Base-by-base conservation (phyloP, 2,113 vertebrate genomes). In the Scortum barcoo region DNA sequence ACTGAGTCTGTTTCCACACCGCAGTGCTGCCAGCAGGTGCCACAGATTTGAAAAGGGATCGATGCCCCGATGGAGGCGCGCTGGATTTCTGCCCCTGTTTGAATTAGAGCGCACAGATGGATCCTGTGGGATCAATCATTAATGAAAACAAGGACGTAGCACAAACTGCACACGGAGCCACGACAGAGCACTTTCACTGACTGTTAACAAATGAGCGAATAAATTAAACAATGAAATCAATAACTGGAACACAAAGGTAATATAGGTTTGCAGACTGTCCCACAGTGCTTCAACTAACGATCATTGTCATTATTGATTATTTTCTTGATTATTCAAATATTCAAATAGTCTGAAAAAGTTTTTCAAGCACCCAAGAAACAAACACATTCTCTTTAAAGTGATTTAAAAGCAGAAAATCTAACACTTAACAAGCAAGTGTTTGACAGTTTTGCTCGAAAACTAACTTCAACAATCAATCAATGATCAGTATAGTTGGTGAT, bases 141-240 rank as follows among this genome's bases (percentile, higher is more conserved):
- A 58, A 73, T 74, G 30, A 60, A 67, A 38, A 38, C 69, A 73
- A 50, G 70, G 61, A 68, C 40, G 13, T 17, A 33, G 38, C 12
- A 14, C 28, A 33, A 2, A n/a, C 20, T 22, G 50, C 3, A 5
- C 24, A 17, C 28, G 42, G 9, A 48, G 42, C 9, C 17, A 11
- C 30, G 2, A 5, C 4, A 2, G 12, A 51, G 20, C 50, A 22
- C 19, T 51, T 22, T 65, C 38, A 22, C 19, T 22, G 12, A 13
- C 24, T 30, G 40, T 11, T 44, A 26, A 44, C 26, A 5, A 19
- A 9, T 20, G 24, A 26, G 9, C 6, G 8, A 44, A 50, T 50
- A 50, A 5, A 12, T 54, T n/a, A 24, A 30, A 20, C 3, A 22
- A 28, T 36, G 3, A 3, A 3, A 60, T 30, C 1, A 38, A 13